Conservation (phyloP, 1,140 invertebrate genomes). For the Trichomalopsis sarcophagae region DNA sequence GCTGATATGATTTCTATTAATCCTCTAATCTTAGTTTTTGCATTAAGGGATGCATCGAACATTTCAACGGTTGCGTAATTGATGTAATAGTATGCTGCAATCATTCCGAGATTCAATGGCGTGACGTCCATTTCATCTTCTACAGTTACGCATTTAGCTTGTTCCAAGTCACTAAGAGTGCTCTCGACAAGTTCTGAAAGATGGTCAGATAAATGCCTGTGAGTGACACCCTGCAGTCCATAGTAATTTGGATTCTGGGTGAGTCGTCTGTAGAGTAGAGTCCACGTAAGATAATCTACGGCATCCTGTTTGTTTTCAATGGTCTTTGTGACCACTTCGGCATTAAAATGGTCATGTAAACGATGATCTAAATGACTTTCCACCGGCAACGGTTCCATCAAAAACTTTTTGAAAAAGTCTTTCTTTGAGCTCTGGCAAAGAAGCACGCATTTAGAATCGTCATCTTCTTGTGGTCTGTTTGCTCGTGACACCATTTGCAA, state of each 20-base stretch:
- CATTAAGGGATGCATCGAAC: slow-evolving; percentile 97
- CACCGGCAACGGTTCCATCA: slow-evolving; percentile 98
- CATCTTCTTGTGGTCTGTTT: slow-evolving; percentile 92
- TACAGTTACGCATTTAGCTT: slow-evolving; percentile 98
- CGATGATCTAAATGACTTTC: slow-evolving; percentile 98
- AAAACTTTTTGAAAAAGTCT: slow-evolving; percentile 99
- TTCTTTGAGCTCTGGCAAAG: slow-evolving; percentile 99
- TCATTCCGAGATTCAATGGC: slow-evolving; percentile 99
- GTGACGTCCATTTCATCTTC: slow-evolving; percentile 98
- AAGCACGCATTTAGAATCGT: slow-evolving; percentile 96
- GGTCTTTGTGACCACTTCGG: slow-evolving; percentile 99
- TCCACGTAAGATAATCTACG: slow-evolving; percentile 99
- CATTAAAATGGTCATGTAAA: slow-evolving; percentile 99
- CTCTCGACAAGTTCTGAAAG: slow-evolving; percentile 98
- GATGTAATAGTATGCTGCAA: slow-evolving; percentile 99
- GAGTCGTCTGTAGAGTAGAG: slow-evolving; percentile 96
- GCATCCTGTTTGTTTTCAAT: slow-evolving; percentile 99
- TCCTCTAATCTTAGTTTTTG: slow-evolving; percentile 97
- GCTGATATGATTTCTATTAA: slow-evolving; percentile 98
- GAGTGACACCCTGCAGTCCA: slow-evolving; percentile 96
- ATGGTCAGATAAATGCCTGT: slow-evolving; percentile 98
- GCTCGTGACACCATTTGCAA: slow-evolving; percentile 97
- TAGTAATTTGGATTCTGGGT: slow-evolving; percentile 99
- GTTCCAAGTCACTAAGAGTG: slow-evolving; percentile 95
- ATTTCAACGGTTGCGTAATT: slow-evolving; percentile 99